These are phyloP conservation scores for Chalcis sispes DNA, from an alignment of 2,888 invertebrate species.

Conservation along the genomic window DNA sequence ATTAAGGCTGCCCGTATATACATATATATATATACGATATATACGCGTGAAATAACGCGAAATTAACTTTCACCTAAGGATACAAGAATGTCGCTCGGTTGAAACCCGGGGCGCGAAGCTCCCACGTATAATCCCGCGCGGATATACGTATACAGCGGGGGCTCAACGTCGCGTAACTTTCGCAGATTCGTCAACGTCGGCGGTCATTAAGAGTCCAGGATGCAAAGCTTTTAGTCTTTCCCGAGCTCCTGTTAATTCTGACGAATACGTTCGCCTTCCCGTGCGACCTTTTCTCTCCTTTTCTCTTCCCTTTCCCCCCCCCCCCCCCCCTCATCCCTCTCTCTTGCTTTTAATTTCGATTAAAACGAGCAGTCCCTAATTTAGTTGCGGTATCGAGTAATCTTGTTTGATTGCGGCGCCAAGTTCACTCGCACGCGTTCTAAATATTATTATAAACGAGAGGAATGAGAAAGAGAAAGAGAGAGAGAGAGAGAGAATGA, in stretches of 20 bases:
- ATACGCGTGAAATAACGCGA: conserved; percentile 25
- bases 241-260: neutral
- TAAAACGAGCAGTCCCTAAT: conserved; percentile 14
- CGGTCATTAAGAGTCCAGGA: conserved; percentile 7
- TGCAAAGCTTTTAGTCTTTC: neutral
- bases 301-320: conserved; percentile 20
- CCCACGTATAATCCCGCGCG: neutral
- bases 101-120: neutral
- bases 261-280: too few relatives aligned
- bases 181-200: conserved; percentile 36
- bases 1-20: too few relatives aligned
- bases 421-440: too few relatives aligned
- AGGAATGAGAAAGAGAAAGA: too few relatives aligned
- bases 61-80: conserved; percentile 15
- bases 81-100: neutral
- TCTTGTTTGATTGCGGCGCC: conserved; percentile 14
- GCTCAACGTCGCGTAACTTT: neutral
- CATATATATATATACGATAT: too few relatives aligned
- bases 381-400: neutral
- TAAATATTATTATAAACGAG: conserved; percentile 48
- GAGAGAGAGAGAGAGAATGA: neutral
- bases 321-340: neutral
- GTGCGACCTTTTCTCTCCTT: neutral
- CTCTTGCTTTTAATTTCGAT: conserved; percentile 39
- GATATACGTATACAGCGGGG: neutral